phyloP scores from a whole-genome alignment of 1,140 invertebrate species.

The Drosophila equinoxialis region DNA sequence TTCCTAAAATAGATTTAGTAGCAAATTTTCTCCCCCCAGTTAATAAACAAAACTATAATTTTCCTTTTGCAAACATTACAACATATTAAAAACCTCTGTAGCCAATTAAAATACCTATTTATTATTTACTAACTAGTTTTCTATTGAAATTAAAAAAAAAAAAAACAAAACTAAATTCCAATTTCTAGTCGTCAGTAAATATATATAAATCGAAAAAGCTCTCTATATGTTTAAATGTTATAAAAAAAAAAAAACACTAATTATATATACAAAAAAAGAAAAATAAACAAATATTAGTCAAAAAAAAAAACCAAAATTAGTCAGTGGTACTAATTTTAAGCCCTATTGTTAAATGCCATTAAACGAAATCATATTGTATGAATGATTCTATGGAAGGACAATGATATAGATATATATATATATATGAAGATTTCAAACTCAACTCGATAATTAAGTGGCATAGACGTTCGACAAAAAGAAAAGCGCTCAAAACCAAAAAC shows the following conservation, averaged over 20 bases:
- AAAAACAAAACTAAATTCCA: conserved; percentile 23
- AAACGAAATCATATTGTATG: conserved; percentile 19
- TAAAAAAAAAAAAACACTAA: conserved; percentile 36
- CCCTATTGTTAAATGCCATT: conserved; percentile 68
- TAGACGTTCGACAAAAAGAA: not conserved
- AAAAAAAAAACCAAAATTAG: conserved; percentile 49
- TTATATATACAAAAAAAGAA: conserved; percentile 64
- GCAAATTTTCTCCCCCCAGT: too few species aligned
- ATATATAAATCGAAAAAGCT: conserved; percentile 40
- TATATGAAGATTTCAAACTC: conserved; percentile 15
- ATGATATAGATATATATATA: conserved; percentile 47
- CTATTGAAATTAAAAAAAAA: conserved; percentile 21
- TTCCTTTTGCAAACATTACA: not conserved
- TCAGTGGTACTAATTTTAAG: conserved; percentile 76
- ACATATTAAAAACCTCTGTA: not conserved
- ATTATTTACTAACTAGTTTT: not conserved
- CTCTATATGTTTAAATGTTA: conserved; percentile 77
- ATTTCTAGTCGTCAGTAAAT: conserved; percentile 32
- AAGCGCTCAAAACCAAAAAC: conserved; percentile 1
- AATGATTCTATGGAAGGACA: conserved; percentile 61
- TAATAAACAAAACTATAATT: not conserved
- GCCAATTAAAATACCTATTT: not conserved
- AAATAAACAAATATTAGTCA: conserved; percentile 71
- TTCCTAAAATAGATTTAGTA: not conserved
- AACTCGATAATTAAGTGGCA: not conserved